These are phyloP conservation scores for Beroe forskalii DNA, from an alignment of 37 sponge, comb jelly and placozoan genomes.

Conservation along the genomic window DNA sequence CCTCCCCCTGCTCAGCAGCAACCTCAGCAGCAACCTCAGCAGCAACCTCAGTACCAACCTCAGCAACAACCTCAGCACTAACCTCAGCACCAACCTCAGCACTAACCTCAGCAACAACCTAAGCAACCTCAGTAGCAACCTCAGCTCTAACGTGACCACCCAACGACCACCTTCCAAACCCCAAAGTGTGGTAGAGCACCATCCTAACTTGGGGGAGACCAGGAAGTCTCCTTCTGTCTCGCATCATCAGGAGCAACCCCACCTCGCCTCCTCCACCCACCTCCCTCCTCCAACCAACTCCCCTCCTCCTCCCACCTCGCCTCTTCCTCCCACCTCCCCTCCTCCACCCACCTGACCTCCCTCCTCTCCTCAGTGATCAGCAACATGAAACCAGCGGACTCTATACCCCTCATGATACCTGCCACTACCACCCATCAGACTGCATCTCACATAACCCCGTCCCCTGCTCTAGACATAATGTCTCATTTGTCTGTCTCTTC, in stretches of 20 bases:
- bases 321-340: too few species aligned
- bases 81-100: not conserved
- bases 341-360: not conserved
- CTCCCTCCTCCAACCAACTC: too few species aligned
- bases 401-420: conserved; percentile 15
- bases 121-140: not conserved
- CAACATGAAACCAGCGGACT: conserved; percentile 16
- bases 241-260: too few species aligned
- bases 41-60: too few species aligned
- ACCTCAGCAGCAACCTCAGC: not conserved
- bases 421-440: not conserved
- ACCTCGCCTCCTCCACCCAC: too few species aligned
- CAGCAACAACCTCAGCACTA: not conserved
- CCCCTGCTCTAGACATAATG: not conserved
- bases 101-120: not conserved
- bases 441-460: not conserved
- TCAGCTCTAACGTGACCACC: not conserved
- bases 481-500: too few species aligned
- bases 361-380: conserved; percentile 1
- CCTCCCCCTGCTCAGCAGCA: not conserved
- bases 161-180: not conserved
- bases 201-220: not conserved
- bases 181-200: not conserved
- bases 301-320: too few species aligned
- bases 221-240: not conserved